Base-by-base conservation (phyloP, 2,113 vertebrate genomes). In the Plotosus lineatus region DNA sequence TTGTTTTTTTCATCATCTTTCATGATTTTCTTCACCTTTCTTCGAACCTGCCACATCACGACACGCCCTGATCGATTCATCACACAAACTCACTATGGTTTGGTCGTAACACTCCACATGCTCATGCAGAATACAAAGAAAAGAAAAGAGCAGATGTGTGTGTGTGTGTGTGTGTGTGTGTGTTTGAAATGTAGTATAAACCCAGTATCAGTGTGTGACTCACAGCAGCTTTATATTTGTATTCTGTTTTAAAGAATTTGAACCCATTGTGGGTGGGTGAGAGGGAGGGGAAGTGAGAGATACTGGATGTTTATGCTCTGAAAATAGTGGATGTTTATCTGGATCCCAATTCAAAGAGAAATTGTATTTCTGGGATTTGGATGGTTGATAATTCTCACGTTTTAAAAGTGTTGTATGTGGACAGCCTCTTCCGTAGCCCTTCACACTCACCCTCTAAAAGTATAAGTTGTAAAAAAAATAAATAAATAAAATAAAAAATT, bases 21-120 rank as follows among this genome's bases (percentile, higher is more conserved):
- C 58, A 77, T n/a, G 28, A 74, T 74, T 68, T 60, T 44, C 40
- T 26, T 69, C 50, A 56, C 38, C 44, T 46, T 73, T 73, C 26
- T 6, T 72, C 73, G 72, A 78, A 78, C 80, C 74, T 44, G 36
- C 51, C n/a, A 60, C 40, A 60, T 69, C 73, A 85, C 72, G 36
- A 68, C n/a, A 42, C 72, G 81, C 75, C 78, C 19, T 23, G 14
- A 58, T 46, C 82, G 51, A 83, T 85, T 83, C 72, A 71, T 83
- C 81, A 83, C 6, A 72, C 51, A 33, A 44, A 42, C 77, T 40
- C 8, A 14, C 53, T 14, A 42, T 75, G 77, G 31, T 56, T 75
- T 40, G 14, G 33, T 23, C 1, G 10, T 38, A 55, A 23, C 42
- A 7, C 36, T 40, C 36, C 21, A 23, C 12, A 10, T 38, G 31